These are phyloP conservation scores for Peromyscus nudipes DNA, from an alignment of 2,797 vertebrate species.

Conservation along the genomic window DNA sequence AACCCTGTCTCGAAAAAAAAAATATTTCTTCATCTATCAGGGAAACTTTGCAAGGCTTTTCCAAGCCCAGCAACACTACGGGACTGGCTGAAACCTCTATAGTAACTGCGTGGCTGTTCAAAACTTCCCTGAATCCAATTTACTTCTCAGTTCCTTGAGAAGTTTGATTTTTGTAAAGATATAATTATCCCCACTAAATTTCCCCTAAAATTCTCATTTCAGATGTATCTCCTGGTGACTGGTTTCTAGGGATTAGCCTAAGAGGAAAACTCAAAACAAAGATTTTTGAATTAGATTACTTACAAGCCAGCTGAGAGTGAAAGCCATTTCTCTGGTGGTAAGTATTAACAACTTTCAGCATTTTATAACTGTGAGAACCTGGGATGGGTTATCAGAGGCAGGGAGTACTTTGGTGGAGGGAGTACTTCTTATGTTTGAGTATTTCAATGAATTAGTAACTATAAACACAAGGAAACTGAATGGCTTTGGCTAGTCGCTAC, in stretches of 20 bases:
- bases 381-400: not conserved
- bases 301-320: slow-evolving; percentile 8
- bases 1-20: too few relatives aligned
- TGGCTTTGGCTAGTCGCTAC: slow-evolving; percentile 7
- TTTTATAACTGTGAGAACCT: not conserved
- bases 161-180: slow-evolving; percentile 12
- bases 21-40: not conserved
- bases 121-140: not conserved
- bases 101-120: not conserved
- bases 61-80: not conserved
- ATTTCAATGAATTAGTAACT: slow-evolving; percentile 43
- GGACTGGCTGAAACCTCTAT: not conserved
- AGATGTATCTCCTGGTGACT: slow-evolving; percentile 2
- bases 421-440: slow-evolving; percentile 26
- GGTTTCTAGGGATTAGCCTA: not conserved
- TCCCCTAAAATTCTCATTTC: not conserved
- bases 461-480: not conserved
- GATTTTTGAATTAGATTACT: slow-evolving; percentile 26
- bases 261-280: not conserved
- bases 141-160: slow-evolving; percentile 12
- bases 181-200: not conserved
- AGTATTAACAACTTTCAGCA: slow-evolving; percentile 12
- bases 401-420: not conserved
- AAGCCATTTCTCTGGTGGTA: slow-evolving; percentile 23
- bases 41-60: not conserved